Evolutionary conservation across 2,797 vertebrate species (phyloP).

Genomic region (Sarcoramphus papa): DNA sequence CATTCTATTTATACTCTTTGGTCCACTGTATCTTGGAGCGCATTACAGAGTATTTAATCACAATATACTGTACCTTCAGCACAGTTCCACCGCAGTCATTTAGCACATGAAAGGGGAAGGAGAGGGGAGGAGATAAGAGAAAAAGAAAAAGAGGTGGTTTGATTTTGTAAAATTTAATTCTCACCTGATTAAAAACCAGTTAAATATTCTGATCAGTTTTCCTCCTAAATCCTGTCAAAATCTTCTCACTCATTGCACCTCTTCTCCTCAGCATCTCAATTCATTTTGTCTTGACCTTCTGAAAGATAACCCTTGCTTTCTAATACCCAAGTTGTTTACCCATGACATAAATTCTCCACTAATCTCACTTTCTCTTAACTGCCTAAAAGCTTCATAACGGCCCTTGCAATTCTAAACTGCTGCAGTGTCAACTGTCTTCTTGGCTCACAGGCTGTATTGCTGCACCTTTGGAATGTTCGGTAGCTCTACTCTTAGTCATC

Average conservation of each 20-base stretch:
- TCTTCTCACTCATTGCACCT: neutral
- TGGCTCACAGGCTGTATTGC: neutral
- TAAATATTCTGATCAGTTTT: neutral
- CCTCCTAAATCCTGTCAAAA: neutral
- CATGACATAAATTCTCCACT: neutral
- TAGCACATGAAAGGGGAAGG: neutral
- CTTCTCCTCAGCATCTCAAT: neutral
- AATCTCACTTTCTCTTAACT: neutral
- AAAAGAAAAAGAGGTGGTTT: neutral
- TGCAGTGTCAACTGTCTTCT: neutral
- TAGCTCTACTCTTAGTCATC: neutral
- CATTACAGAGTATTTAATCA: slow-evolving; percentile 37
- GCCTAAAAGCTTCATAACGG: neutral
- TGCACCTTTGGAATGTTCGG: neutral
- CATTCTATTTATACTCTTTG: slow-evolving; percentile 45
- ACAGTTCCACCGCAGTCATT: slow-evolving; percentile 10
- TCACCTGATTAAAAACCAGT: neutral
- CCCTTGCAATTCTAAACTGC: neutral
- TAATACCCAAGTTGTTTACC: neutral
- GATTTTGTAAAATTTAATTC: neutral
- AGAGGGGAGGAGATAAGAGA: neutral
- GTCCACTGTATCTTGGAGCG: neutral
- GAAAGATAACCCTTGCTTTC: neutral
- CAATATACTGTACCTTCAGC: slow-evolving; percentile 41
- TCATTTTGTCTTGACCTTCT: neutral